These are phyloP conservation scores for Indicator indicator DNA, from an alignment of 2,113 vertebrate genomes.

Conservation along the genomic window DNA sequence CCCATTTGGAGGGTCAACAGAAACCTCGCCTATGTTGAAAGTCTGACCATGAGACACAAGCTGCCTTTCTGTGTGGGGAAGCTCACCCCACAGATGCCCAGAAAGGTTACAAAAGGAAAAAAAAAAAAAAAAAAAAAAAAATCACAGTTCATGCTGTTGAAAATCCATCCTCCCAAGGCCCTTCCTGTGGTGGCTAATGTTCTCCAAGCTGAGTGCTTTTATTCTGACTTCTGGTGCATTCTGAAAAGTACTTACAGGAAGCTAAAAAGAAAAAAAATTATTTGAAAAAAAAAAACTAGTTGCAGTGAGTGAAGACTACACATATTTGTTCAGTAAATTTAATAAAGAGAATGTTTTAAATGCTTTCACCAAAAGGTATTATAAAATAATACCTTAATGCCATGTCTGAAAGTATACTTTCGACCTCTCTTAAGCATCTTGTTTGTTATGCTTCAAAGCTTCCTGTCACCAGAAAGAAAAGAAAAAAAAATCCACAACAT, in stretches of 20 bases:
- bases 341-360: constrained; percentile 7
- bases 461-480: constrained; percentile 12
- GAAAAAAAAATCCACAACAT: neutral
- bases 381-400: constrained; percentile 43
- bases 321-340: constrained; percentile 4
- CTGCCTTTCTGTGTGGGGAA: constrained; percentile 1
- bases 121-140: neutral
- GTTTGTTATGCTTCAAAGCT: constrained; percentile 44
- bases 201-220: neutral
- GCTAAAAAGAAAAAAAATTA: neutral
- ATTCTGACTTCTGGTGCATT: neutral
- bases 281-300: neutral
- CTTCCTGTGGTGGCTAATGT: neutral
- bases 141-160: neutral
- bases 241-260: neutral
- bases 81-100: neutral
- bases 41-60: constrained; percentile 62
- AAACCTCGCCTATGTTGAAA: constrained; percentile 51
- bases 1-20: constrained; percentile 66
- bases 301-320: neutral
- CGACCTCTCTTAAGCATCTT: constrained; percentile 7
- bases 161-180: neutral
- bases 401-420: neutral
- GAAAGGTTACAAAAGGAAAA: too few species aligned
- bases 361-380: neutral